These are phyloP conservation scores for Macrobrachium nipponense DNA, from an alignment of 1,140 invertebrate genomes.

Conservation along the genomic window DNA sequence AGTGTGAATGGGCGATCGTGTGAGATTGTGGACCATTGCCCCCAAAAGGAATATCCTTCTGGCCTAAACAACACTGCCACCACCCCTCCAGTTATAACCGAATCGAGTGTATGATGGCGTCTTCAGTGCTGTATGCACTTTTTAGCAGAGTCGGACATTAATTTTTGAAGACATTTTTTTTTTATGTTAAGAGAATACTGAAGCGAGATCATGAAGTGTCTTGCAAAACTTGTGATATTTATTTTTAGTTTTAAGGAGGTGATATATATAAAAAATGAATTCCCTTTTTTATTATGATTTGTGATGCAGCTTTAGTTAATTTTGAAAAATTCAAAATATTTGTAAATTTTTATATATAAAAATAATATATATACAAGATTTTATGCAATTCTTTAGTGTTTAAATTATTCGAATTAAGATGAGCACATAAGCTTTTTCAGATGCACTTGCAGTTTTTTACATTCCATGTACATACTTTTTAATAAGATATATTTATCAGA, in stretches of 20 bases:
- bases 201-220: constrained; percentile 17
- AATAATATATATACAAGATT: constrained; percentile 35
- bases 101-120: constrained; percentile 57
- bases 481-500: constrained; percentile 50
- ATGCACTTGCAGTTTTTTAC: constrained; percentile 49
- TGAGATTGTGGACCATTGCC: constrained; percentile 44
- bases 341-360: constrained; percentile 34
- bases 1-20: constrained; percentile 21
- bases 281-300: too few relatives aligned
- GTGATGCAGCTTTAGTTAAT: too few relatives aligned
- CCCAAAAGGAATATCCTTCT: constrained; percentile 38
- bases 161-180: constrained; percentile 3
- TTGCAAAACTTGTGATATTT: constrained; percentile 5
- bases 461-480: constrained; percentile 62
- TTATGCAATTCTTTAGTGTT: background rate
- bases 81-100: constrained; percentile 51
- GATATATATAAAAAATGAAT: too few relatives aligned
- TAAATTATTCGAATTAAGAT: constrained; percentile 18
- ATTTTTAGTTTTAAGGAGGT: too few relatives aligned
- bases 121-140: constrained; percentile 55
- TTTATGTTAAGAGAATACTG: background rate
- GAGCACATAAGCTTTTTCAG: constrained; percentile 41
- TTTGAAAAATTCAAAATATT: background rate
- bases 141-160: constrained; percentile 41
- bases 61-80: constrained; percentile 50